phyloP scores from a whole-genome alignment of 2,113 vertebrate species.

The Laticauda colubrina region DNA sequence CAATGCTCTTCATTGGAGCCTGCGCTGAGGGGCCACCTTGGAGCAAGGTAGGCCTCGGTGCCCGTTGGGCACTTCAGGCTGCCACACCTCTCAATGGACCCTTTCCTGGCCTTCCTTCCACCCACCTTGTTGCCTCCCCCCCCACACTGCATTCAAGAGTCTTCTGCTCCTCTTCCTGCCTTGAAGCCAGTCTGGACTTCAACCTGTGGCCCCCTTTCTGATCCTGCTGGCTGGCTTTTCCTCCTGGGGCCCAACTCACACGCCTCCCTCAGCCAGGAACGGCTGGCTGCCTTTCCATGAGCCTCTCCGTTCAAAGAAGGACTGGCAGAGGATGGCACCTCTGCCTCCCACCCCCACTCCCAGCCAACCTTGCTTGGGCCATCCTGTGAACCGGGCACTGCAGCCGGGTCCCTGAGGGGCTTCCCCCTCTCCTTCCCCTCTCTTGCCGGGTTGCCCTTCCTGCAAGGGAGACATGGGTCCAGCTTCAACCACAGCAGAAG shows the following conservation, averaged over 20 bases:
- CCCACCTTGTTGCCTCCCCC: background rate
- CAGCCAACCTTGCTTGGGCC: background rate
- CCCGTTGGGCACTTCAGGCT: background rate
- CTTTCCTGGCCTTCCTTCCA: background rate
- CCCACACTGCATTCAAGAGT: too few species aligned
- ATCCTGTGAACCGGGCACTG: background rate
- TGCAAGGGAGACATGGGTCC: rapidly evolving
- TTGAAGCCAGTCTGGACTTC: background rate
- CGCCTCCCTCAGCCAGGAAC: background rate
- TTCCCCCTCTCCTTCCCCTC: background rate
- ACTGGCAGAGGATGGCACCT: background rate
- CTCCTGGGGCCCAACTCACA: background rate
- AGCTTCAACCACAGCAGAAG: background rate
- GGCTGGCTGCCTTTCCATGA: background rate
- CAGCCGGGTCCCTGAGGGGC: too few species aligned
- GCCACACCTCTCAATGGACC: background rate
- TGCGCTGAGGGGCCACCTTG: background rate
- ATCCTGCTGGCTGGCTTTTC: background rate
- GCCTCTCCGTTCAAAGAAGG: background rate
- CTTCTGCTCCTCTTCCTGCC: background rate
- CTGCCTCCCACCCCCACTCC: too few species aligned
- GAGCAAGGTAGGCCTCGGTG: background rate
- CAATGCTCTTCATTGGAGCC: background rate
- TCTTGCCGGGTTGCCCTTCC: background rate
- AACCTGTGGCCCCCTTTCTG: background rate